Conservation (phyloP, 2,113 vertebrate genomes). For the Paramisgurnus dabryanus region DNA sequence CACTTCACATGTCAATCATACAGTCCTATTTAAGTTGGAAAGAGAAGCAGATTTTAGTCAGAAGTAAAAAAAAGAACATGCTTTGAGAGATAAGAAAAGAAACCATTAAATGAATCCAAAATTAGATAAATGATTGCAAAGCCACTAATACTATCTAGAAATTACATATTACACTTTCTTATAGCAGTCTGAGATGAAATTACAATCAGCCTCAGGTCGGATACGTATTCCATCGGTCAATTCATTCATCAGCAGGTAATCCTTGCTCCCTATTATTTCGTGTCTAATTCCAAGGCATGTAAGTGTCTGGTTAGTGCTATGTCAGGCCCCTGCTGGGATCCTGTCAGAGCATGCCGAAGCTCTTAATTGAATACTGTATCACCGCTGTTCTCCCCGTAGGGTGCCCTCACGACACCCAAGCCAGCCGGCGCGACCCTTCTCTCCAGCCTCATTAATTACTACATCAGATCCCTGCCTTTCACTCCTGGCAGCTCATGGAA, state of each 20-base stretch:
- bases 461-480: constrained; percentile 56
- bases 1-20: too few relatives aligned
- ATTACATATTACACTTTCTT: constrained; percentile 42
- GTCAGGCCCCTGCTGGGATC: constrained; percentile 50
- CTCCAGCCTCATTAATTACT: constrained; percentile 64
- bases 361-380: constrained; percentile 63
- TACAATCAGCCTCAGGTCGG: constrained; percentile 39
- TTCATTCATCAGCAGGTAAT: constrained; percentile 38
- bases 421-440: constrained; percentile 47
- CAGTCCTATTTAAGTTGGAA: background rate
- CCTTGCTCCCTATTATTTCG: constrained; percentile 33
- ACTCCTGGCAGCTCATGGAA: constrained; percentile 26
- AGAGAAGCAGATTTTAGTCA: background rate
- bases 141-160: constrained; percentile 3
- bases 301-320: constrained; percentile 52
- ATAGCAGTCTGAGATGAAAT: constrained; percentile 33
- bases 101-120: constrained; percentile 12
- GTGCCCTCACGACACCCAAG: constrained; percentile 53
- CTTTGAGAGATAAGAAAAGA: background rate
- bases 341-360: constrained; percentile 52
- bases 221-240: constrained; percentile 30
- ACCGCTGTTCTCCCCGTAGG: constrained; percentile 51
- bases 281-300: constrained; percentile 45
- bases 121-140: background rate
- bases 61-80: background rate